phyloP scores from a whole-genome alignment of 2,797 vertebrate genomes.

The Chanos chanos region DNA sequence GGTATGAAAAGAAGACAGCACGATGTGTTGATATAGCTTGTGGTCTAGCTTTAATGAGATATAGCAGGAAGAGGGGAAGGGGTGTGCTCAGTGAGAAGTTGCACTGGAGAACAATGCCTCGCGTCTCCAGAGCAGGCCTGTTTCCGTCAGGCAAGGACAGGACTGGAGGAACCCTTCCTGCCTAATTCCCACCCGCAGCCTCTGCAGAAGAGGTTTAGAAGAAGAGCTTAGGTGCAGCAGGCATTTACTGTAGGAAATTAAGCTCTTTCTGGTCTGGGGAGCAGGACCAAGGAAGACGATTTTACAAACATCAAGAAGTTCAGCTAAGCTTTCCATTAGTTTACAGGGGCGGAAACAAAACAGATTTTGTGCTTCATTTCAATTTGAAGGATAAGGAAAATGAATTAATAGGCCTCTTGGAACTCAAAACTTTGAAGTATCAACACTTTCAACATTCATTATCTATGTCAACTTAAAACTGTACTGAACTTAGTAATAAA shows the following conservation, averaged over 20 bases:
- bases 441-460: too few species aligned
- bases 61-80: slow-evolving; percentile 31
- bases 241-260: slow-evolving; percentile 25
- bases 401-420: too few species aligned
- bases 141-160: slow-evolving; percentile 26
- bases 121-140: slow-evolving; percentile 22
- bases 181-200: slow-evolving; percentile 38
- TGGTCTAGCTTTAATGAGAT: slow-evolving; percentile 25
- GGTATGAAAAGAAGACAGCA: too few species aligned
- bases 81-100: slow-evolving; percentile 38
- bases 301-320: too few species aligned
- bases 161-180: slow-evolving; percentile 35
- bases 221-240: background rate
- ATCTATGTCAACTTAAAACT: too few species aligned
- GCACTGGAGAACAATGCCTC: slow-evolving; percentile 40
- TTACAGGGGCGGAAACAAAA: too few species aligned
- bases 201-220: slow-evolving; percentile 7
- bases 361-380: too few species aligned
- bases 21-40: background rate
- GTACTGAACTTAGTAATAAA: too few species aligned
- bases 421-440: too few species aligned
- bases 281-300: too few species aligned
- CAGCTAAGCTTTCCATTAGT: too few species aligned
- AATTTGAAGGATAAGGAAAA: too few species aligned
- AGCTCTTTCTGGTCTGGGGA: background rate